A percentile compares a stretch with the other conserved stretches of the same genome.
phyloP scores from a whole-genome alignment of 2,113 vertebrate species.

The Eupsittula cactorum region DNA sequence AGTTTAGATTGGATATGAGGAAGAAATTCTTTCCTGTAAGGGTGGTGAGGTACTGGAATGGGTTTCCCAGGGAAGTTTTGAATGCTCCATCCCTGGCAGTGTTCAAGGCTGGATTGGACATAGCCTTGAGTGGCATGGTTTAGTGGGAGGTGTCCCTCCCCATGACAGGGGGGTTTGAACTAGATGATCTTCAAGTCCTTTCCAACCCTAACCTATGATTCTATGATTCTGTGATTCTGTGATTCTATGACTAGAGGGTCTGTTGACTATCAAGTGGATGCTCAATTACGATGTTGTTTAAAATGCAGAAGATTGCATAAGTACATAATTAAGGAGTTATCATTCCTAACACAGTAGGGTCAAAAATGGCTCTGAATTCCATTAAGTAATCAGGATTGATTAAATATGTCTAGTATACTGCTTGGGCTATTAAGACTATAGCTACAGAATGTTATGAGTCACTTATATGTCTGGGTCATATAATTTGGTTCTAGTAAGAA shows the following conservation, averaged over 20 bases:
- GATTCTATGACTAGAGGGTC: neutral
- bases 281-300: slow-evolving; percentile 21
- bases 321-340: slow-evolving; percentile 7
- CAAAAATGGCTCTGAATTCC: slow-evolving; percentile 18
- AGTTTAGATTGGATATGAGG: too few relatives aligned
- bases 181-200: neutral
- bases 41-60: too few relatives aligned
- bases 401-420: neutral
- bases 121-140: neutral
- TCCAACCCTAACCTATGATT: neutral
- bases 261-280: neutral
- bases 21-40: too few relatives aligned
- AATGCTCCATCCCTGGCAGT: neutral
- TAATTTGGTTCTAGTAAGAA: neutral
- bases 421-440: neutral
- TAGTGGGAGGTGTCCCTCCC: neutral
- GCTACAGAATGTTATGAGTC: neutral
- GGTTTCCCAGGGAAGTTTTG: neutral
- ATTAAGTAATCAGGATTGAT: slow-evolving; percentile 42
- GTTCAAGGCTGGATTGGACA: neutral
- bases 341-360: neutral
- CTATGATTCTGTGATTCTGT: neutral
- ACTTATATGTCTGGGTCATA: neutral
- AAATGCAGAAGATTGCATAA: slow-evolving; percentile 8
- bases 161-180: neutral